Conservation (phyloP, 1,140 invertebrate species). For the Trypoxylus dichotomus region DNA sequence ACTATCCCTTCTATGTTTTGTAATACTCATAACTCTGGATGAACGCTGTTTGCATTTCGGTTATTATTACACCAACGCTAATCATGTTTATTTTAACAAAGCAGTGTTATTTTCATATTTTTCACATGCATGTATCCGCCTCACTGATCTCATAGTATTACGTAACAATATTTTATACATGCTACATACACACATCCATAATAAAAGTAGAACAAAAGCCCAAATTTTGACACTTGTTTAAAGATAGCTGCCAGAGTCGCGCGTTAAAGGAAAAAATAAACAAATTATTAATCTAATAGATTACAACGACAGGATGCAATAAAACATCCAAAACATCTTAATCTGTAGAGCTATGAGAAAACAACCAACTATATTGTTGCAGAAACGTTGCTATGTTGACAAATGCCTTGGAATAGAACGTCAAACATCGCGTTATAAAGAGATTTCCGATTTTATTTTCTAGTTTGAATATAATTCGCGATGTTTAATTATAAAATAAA, state of each 20-base stretch:
- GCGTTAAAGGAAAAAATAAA: neutral
- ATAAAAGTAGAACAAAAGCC: neutral
- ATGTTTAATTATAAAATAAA: no score
- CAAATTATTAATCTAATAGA: neutral
- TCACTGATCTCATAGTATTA: neutral
- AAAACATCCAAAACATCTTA: no score
- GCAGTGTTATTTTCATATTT: neutral
- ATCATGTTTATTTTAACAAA: neutral
- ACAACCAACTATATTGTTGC: no score
- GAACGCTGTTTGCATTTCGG: neutral
- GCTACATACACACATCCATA: neutral
- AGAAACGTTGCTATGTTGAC: no score
- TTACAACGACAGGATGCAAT: neutral
- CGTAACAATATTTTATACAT: neutral
- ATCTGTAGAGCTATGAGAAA: no score
- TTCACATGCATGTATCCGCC: neutral
- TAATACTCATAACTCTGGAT: neutral
- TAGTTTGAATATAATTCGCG: no score
- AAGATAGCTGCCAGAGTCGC: neutral
- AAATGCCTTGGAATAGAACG: no score
- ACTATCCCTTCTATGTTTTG: neutral
- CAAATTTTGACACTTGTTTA: neutral
- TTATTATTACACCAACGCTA: slow-evolving; percentile 2
- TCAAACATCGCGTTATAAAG: no score
- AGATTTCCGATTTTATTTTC: no score